A percentile compares a stretch with the other conserved stretches of the same genome.
These are phyloP conservation scores for Seira ritae DNA, from an alignment of 2,888 invertebrate species.

Conservation along the genomic window DNA sequence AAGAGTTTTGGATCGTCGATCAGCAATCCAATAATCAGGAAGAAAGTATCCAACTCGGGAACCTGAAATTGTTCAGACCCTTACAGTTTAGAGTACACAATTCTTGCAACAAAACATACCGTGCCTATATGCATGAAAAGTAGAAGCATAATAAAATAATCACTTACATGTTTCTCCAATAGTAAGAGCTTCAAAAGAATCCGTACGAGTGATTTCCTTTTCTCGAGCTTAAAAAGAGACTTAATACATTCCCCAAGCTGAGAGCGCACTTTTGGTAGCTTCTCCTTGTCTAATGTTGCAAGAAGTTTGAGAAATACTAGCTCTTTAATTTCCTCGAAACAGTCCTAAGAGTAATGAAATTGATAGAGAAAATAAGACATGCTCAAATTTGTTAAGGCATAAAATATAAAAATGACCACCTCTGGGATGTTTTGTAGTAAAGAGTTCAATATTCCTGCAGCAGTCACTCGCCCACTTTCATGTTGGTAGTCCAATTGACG, in stretches of 20 bases:
- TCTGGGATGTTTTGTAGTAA: constrained; percentile 60
- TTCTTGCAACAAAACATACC: too few relatives aligned
- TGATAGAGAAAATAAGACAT: background rate
- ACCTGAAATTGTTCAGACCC: constrained; percentile 51
- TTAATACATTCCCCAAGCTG: constrained; percentile 50
- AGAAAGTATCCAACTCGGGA: constrained; percentile 66
- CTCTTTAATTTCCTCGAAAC: constrained; percentile 63
- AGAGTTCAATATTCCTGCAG: constrained; percentile 58
- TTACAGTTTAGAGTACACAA: too few relatives aligned
- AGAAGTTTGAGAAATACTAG: constrained; percentile 60
- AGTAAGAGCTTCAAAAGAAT: constrained; percentile 55
- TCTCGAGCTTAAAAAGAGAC: constrained; percentile 51
- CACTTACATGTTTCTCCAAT: constrained; percentile 62
- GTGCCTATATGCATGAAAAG: too few relatives aligned
- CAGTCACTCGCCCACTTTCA: constrained; percentile 60
- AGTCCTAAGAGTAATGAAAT: constrained; percentile 35
- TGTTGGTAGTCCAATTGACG: constrained; percentile 60
- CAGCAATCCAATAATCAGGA: constrained; percentile 58
- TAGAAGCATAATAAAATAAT: too few relatives aligned
- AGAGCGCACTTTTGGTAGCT: constrained; percentile 47
- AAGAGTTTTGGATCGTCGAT: constrained; percentile 58
- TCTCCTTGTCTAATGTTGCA: constrained; percentile 56
- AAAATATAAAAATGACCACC: constrained; percentile 9
- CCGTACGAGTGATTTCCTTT: constrained; percentile 45
- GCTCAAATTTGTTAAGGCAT: background rate